phyloP scores from a whole-genome alignment of 1,140 invertebrate species.

The Drusus annulatus region DNA sequence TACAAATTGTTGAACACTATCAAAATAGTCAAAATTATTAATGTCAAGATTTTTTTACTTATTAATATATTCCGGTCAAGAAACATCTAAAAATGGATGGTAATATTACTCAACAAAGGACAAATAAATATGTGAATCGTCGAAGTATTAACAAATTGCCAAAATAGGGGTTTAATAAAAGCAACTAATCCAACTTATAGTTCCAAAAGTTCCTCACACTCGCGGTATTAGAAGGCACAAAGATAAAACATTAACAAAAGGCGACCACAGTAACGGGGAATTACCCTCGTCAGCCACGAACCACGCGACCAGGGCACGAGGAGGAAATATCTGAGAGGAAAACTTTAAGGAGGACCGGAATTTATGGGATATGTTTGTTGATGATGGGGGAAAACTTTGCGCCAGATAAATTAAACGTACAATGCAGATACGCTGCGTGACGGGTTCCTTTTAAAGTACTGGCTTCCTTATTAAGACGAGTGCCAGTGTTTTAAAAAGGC shows the following conservation, averaged over 20 bases:
- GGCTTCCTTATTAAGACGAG: too few species aligned
- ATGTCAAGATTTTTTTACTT: too few species aligned
- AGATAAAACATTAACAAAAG: slow-evolving; percentile 32
- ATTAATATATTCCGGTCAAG: too few species aligned
- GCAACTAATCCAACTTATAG: slow-evolving; percentile 14
- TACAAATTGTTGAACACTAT: too few species aligned
- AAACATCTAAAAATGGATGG: too few species aligned
- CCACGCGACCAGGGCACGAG: background rate
- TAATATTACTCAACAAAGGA: too few species aligned
- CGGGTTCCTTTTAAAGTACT: too few species aligned
- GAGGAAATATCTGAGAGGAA: background rate
- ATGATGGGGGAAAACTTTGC: slow-evolving; percentile 9
- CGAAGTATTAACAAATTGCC: too few species aligned
- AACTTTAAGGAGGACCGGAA: slow-evolving; percentile 17
- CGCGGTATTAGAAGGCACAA: background rate
- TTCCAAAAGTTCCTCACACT: background rate
- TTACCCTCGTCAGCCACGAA: slow-evolving; percentile 1
- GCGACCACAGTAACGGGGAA: background rate
- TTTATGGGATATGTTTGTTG: slow-evolving; percentile 15
- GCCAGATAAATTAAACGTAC: background rate
- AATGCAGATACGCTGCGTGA: background rate
- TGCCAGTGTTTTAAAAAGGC: too few species aligned
- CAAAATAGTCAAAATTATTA: too few species aligned
- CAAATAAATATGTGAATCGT: too few species aligned
- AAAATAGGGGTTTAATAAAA: background rate